phyloP scores from a whole-genome alignment of 2,113 vertebrate species.

The Theropithecus gelada region DNA sequence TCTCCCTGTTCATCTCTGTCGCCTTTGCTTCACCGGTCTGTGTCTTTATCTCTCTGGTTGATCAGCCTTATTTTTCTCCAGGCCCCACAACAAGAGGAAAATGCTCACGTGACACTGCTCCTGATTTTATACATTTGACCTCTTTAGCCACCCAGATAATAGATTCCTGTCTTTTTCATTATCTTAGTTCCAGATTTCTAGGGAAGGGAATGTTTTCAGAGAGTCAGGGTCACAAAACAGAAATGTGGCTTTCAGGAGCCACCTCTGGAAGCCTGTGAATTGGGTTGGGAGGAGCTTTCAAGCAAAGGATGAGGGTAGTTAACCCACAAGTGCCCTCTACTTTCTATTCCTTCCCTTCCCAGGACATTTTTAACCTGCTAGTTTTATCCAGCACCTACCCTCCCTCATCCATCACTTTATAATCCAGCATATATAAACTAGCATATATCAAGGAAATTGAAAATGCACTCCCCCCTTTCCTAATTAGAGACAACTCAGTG shows the following conservation, averaged over 20 bases:
- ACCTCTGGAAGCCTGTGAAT: not conserved
- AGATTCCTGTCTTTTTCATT: not conserved
- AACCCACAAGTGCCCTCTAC: not conserved
- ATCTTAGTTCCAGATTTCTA: not conserved
- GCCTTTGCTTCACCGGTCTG: rapidly evolving
- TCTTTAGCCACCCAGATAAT: not conserved
- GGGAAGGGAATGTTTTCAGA: not conserved
- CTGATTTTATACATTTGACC: not conserved
- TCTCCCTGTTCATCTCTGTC: not conserved
- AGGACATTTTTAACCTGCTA: not conserved
- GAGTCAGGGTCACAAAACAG: not conserved
- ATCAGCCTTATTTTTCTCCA: not conserved
- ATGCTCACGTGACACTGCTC: not conserved
- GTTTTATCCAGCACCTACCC: not conserved
- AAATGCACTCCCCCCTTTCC: not conserved
- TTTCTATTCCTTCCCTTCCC: not conserved
- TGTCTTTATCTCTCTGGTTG: not conserved
- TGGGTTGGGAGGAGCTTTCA: not conserved
- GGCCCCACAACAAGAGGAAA: not conserved
- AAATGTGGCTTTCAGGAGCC: not conserved
- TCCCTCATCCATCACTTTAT: not conserved
- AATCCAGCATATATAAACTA: not conserved
- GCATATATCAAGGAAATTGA: not conserved
- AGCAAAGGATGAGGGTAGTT: not conserved
- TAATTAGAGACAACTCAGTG: not conserved